Conservation (phyloP, 2,113 vertebrate species). For the Athene noctua region DNA sequence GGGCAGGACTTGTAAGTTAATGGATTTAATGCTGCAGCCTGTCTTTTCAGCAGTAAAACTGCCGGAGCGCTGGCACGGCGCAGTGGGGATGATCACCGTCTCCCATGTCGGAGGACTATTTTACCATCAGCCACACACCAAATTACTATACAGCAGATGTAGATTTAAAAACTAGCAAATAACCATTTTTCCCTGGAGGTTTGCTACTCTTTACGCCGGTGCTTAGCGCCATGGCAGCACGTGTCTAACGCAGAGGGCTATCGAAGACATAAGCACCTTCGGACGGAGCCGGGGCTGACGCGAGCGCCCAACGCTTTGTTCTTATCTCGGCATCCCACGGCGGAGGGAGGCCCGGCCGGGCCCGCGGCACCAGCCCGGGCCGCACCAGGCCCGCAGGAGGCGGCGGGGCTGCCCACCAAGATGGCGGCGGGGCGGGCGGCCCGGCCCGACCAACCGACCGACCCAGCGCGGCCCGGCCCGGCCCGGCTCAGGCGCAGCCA, state of each 20-base stretch:
- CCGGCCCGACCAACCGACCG: no score
- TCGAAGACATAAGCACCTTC: not conserved
- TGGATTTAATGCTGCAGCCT: fast-evolving
- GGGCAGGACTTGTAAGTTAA: fast-evolving
- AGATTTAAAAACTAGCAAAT: not conserved
- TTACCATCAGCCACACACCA: fast-evolving
- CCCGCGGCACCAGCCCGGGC: not conserved
- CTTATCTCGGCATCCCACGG: conserved; percentile 50
- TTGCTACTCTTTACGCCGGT: not conserved
- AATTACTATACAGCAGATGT: fast-evolving
- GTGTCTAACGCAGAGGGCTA: not conserved
- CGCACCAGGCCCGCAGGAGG: not conserved
- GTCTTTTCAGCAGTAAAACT: fast-evolving
- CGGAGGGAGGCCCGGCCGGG: conserved; percentile 30
- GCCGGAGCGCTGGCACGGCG: fast-evolving
- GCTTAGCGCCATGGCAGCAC: not conserved
- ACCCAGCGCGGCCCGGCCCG: no score
- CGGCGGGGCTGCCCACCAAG: not conserved
- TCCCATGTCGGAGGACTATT: fast-evolving
- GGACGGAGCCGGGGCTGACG: not conserved
- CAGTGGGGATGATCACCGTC: fast-evolving
- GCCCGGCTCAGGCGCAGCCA: conserved; percentile 69
- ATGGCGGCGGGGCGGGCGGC: not conserved
- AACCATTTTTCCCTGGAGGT: no score
- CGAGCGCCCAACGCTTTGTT: conserved; percentile 44